phyloP scores from a whole-genome alignment of 2,797 vertebrate genomes.

The Helostoma temminkii region DNA sequence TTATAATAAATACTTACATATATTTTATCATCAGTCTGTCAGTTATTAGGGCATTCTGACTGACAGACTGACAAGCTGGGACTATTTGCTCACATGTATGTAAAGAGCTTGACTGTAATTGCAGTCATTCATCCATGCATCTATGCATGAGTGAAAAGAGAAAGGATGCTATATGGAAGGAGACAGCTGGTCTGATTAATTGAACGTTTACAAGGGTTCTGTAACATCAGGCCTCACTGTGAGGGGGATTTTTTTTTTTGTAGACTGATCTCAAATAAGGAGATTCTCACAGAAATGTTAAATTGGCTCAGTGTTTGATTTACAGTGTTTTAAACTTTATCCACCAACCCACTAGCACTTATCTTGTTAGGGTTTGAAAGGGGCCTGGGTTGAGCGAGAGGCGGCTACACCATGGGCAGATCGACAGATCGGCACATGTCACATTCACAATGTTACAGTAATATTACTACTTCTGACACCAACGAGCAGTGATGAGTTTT shows the following conservation, averaged over 20 bases:
- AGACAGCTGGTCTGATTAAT: conserved; percentile 7
- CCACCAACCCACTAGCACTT: neutral
- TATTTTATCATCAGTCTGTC: too few species aligned
- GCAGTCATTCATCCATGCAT: neutral
- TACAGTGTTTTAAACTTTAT: neutral
- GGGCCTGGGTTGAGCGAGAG: too few species aligned
- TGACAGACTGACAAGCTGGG: neutral
- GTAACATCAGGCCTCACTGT: neutral
- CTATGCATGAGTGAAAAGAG: conserved; percentile 1
- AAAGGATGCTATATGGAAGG: neutral
- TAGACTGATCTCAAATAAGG: neutral
- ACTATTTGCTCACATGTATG: neutral
- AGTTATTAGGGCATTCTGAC: too few species aligned
- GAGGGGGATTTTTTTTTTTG: neutral
- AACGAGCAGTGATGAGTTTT: too few species aligned
- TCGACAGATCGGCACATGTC: too few species aligned
- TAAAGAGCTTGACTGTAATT: neutral
- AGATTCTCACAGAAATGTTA: neutral
- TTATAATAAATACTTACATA: too few species aligned
- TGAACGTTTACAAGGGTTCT: neutral
- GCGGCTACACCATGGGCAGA: too few species aligned
- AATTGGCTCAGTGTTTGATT: conserved; percentile 10
- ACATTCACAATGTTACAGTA: too few species aligned
- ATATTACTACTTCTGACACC: too few species aligned
- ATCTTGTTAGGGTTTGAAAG: neutral